These are phyloP conservation scores for Arion vulgaris DNA, from an alignment of 1,140 invertebrate species.

Conservation along the genomic window DNA sequence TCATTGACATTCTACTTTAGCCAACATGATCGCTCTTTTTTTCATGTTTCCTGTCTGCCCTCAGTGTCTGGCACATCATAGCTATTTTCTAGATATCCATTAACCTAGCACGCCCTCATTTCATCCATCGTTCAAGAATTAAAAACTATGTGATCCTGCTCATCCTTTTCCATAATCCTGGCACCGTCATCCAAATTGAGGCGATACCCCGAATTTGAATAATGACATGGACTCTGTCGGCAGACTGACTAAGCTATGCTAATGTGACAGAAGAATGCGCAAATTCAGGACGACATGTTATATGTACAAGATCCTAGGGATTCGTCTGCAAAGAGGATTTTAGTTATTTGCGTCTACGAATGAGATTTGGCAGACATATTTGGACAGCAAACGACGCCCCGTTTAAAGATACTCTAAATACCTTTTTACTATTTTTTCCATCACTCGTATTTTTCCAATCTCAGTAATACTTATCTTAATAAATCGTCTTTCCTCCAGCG, in stretches of 20 bases:
- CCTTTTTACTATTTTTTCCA: neutral
- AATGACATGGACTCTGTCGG: neutral
- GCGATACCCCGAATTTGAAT: neutral
- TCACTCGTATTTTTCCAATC: too few species aligned
- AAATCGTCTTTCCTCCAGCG: too few species aligned
- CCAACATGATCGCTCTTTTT: too few species aligned
- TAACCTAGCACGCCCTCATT: neutral
- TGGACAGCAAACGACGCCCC: neutral
- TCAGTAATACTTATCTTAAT: too few species aligned
- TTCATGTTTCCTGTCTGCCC: too few species aligned
- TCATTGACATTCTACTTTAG: too few species aligned
- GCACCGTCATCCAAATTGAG: neutral
- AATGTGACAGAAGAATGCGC: neutral
- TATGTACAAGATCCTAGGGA: neutral
- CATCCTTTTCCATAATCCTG: neutral
- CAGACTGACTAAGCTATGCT: neutral
- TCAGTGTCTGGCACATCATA: neutral
- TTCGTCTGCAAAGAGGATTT: neutral
- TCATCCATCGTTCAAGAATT: neutral
- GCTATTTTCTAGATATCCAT: neutral
- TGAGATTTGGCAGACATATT: neutral
- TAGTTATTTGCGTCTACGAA: neutral
- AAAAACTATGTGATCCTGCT: neutral
- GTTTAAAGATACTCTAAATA: neutral
- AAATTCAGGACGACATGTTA: neutral